Conservation (phyloP, 2,888 invertebrate species). For the Stenodema calcarata region DNA sequence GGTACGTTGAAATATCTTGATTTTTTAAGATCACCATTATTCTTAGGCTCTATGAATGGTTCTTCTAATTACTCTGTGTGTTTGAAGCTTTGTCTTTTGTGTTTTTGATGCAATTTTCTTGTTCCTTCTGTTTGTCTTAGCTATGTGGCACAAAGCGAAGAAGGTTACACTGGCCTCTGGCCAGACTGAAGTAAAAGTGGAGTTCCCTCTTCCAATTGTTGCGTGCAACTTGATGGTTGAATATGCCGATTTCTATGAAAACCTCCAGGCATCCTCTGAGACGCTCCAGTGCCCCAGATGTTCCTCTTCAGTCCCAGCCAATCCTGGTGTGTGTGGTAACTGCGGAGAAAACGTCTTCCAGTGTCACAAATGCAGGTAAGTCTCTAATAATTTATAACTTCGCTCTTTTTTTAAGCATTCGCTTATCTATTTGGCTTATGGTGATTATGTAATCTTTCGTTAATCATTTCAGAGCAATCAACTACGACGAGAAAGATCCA, state of each 20-base stretch:
- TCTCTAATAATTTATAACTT: neutral
- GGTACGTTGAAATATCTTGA: constrained; percentile 60
- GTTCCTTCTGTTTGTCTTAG: constrained; percentile 59
- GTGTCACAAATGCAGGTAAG: constrained; percentile 92
- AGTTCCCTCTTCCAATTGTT: constrained; percentile 94
- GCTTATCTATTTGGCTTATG: neutral
- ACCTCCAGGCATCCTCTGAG: constrained; percentile 90
- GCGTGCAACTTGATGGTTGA: constrained; percentile 99
- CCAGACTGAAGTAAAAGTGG: constrained; percentile 95
- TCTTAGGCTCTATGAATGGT: too few relatives aligned
- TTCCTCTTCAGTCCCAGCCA: constrained; percentile 94
- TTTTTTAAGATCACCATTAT: too few relatives aligned
- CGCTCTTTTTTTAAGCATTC: constrained; percentile 41
- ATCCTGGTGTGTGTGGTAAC: constrained; percentile 95
- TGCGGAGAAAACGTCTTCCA: constrained; percentile 99
- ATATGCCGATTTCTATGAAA: constrained; percentile 97
- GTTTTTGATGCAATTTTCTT: neutral
- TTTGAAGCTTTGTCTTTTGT: too few relatives aligned
- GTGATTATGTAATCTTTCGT: neutral
- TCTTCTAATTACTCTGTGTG: too few relatives aligned
- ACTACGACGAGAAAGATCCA: constrained; percentile 81
- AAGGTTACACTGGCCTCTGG: constrained; percentile 87
- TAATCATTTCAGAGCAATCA: constrained; percentile 78
- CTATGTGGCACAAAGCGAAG: constrained; percentile 97
- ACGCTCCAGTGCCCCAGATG: constrained; percentile 95